Evolutionary conservation across 2,888 invertebrate genomes (phyloP).

Genomic region (Abrostola tripartita): DNA sequence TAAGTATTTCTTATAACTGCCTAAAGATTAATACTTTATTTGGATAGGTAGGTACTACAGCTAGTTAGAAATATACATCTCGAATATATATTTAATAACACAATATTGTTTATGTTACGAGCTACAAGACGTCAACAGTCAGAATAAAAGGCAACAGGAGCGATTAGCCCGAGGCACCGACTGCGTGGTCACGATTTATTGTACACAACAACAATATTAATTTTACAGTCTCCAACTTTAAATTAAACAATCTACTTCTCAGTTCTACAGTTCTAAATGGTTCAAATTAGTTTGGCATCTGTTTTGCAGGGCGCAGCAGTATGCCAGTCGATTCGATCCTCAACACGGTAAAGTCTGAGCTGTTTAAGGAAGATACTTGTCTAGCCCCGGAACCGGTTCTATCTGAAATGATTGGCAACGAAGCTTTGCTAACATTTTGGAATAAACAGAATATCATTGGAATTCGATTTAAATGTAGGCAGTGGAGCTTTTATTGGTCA

Average conservation of each 20-base stretch:
- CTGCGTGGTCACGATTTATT: slow-evolving; percentile 83
- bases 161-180: slow-evolving; percentile 80
- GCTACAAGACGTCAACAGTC: slow-evolving; percentile 60
- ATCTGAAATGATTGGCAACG: slow-evolving; percentile 64
- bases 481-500: neutral
- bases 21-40: slow-evolving; percentile 23
- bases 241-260: slow-evolving; percentile 60
- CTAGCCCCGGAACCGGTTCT: slow-evolving; percentile 70
- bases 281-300: slow-evolving; percentile 55
- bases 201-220: slow-evolving; percentile 69
- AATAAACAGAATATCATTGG: slow-evolving; percentile 18
- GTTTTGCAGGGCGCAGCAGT: slow-evolving; percentile 44
- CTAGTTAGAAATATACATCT: slow-evolving; percentile 29
- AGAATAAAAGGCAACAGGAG: slow-evolving; percentile 81
- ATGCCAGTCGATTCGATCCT: slow-evolving; percentile 54
- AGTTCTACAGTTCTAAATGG: slow-evolving; percentile 56
- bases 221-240: slow-evolving; percentile 59
- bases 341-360: slow-evolving; percentile 71
- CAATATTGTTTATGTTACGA: slow-evolving; percentile 43
- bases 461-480: neutral
- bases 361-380: slow-evolving; percentile 82
- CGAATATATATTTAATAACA: slow-evolving; percentile 24
- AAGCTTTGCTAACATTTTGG: slow-evolving; percentile 27
- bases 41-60: slow-evolving; percentile 1
- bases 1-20: neutral